A percentile compares a stretch with the other conserved stretches of the same genome.
phyloP scores from a whole-genome alignment of 2,888 invertebrate species.

The Griposia aprilina region DNA sequence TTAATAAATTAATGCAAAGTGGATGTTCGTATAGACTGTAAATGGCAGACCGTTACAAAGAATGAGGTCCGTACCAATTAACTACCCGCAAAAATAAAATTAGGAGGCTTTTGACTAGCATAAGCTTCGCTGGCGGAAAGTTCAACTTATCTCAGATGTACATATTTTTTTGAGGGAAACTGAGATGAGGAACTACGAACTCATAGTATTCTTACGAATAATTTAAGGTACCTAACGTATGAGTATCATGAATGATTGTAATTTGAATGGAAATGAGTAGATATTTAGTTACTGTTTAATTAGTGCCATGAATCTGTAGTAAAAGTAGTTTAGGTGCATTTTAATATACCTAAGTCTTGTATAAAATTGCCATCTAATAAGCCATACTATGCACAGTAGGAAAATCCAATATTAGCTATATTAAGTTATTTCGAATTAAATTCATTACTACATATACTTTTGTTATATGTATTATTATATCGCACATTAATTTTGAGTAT shows the following conservation, averaged over 20 bases:
- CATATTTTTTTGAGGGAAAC: slow-evolving; percentile 6
- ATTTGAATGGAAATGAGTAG: neutral
- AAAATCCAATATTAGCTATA: neutral
- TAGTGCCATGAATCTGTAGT: neutral
- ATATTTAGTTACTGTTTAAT: neutral
- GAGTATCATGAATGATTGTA: neutral
- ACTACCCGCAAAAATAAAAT: neutral
- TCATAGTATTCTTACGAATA: slow-evolving; percentile 5
- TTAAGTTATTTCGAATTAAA: neutral
- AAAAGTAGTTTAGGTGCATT: neutral
- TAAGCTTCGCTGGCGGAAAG: neutral
- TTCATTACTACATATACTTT: neutral
- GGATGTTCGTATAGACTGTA: neutral
- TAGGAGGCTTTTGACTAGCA: neutral
- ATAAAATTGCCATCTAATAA: neutral
- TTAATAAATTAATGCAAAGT: neutral
- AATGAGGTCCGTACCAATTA: neutral
- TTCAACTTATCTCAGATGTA: neutral
- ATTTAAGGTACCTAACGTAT: neutral
- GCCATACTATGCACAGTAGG: neutral
- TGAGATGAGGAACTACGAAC: neutral
- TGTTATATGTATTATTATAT: neutral
- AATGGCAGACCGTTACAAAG: neutral
- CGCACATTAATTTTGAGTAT: neutral
- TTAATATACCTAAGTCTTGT: neutral